Evolutionary conservation across 23 tunicate species (phyloP).

Genomic region (Pegea sp.): DNA sequence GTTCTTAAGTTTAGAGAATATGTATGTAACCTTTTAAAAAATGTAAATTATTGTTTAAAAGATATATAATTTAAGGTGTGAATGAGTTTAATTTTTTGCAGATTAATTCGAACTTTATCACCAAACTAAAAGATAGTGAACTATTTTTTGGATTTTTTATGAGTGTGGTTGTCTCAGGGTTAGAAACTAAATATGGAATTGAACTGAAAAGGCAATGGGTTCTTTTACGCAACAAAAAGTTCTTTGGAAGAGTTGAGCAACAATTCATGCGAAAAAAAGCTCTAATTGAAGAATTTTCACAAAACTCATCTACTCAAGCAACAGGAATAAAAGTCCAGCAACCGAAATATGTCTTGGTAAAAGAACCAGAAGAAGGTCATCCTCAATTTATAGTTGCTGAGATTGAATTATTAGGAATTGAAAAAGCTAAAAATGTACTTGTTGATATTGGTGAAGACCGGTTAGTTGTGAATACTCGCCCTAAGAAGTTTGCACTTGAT

Average conservation of each 20-base stretch:
- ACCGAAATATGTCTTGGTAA: constrained; percentile 27
- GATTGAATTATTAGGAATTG: constrained; percentile 23
- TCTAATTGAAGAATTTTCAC: constrained; percentile 44
- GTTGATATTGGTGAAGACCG: constrained; percentile 86
- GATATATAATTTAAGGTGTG: too few relatives aligned
- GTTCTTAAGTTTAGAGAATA: too few relatives aligned
- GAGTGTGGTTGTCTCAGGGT: constrained; percentile 79
- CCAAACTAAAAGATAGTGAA: constrained; percentile 31
- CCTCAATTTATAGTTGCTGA: constrained; percentile 69
- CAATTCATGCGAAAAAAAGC: constrained; percentile 50
- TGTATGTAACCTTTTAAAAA: too few relatives aligned
- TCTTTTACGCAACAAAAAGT: constrained; percentile 45
- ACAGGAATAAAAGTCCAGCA: constrained; percentile 7
- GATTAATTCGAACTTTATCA: constrained; percentile 44
- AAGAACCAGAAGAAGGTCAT: constrained; percentile 52
- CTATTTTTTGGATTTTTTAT: constrained; percentile 70
- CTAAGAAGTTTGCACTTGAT: constrained; percentile 42
- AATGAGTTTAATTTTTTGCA: constrained; percentile 1
- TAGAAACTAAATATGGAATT: constrained; percentile 27
- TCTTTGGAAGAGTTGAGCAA: constrained; percentile 48
- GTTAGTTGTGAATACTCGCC: constrained; percentile 49
- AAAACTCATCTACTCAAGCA: constrained; percentile 3
- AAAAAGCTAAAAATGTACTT: constrained; percentile 29
- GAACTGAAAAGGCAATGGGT: constrained; percentile 63
- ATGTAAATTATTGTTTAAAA: too few relatives aligned